phyloP scores from a whole-genome alignment of 2,113 vertebrate species.

The Mastomys natalensis region DNA sequence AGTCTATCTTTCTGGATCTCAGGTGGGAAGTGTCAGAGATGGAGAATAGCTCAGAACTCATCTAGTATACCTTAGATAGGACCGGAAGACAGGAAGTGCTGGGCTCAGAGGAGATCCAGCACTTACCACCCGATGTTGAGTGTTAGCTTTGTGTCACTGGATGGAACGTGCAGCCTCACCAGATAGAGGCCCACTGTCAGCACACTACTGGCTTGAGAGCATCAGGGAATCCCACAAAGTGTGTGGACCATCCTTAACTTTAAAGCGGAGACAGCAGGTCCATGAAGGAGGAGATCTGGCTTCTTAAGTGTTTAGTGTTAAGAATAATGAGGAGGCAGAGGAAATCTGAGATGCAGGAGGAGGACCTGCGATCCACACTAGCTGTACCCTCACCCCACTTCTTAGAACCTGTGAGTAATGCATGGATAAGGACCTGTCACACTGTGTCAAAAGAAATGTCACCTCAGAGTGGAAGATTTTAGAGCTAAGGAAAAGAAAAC shows the following conservation, averaged over 20 bases:
- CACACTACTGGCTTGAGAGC: not conserved
- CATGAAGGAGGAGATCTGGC: not conserved
- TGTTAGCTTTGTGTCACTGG: not conserved
- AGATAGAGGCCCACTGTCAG: too few species aligned
- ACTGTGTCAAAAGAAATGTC: slow-evolving; percentile 43
- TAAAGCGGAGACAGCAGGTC: not conserved
- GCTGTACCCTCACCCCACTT: not conserved
- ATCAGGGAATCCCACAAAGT: not conserved
- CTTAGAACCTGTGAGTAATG: not conserved
- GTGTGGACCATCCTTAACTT: not conserved
- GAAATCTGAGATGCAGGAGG: not conserved
- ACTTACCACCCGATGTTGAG: not conserved
- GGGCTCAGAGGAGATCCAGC: not conserved
- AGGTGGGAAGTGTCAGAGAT: not conserved
- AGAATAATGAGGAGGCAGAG: not conserved
- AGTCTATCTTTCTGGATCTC: not conserved
- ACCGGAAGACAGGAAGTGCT: not conserved
- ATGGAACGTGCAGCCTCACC: rapidly evolving
- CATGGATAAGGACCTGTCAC: not conserved
- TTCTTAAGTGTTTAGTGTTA: not conserved
- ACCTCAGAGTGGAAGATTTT: not conserved
- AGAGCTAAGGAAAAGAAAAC: not conserved
- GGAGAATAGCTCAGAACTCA: not conserved
- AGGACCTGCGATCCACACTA: not conserved
- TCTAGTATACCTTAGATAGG: not conserved